Conservation (phyloP, 2,797 vertebrate species). For the Meriones psammophilus region DNA sequence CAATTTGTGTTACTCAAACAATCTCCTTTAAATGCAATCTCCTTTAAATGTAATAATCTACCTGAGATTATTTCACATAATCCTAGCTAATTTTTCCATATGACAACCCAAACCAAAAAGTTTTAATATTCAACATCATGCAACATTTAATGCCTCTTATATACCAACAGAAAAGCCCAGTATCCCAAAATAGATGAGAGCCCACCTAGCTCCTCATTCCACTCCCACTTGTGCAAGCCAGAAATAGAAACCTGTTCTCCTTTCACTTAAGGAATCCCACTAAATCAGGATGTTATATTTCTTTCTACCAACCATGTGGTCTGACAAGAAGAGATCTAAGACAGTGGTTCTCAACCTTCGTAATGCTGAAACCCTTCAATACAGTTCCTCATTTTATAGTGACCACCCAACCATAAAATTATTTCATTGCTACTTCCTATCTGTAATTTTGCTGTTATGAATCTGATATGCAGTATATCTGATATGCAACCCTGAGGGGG, state of each 20-base stretch:
- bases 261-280: constrained; percentile 59
- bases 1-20: constrained; percentile 33
- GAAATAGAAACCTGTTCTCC: constrained; percentile 61
- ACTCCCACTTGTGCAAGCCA: not conserved
- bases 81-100: constrained; percentile 28
- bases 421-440: not conserved
- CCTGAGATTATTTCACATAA: constrained; percentile 44
- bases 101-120: constrained; percentile 43
- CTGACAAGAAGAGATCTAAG: constrained; percentile 37
- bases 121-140: constrained; percentile 11
- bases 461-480: not conserved
- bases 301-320: constrained; percentile 9
- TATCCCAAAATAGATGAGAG: constrained; percentile 16
- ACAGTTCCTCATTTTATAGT: not conserved
- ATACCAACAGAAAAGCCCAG: not conserved
- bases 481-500: not conserved
- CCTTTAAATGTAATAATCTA: not conserved
- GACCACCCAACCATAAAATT: not conserved
- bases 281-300: constrained; percentile 50
- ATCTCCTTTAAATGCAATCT: not conserved
- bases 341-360: not conserved
- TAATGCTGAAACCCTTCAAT: not conserved
- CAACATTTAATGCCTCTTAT: constrained; percentile 16
- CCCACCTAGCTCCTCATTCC: constrained; percentile 33
- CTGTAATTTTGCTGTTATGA: not conserved